phyloP scores from a whole-genome alignment of 2,797 vertebrate species.

The Eospalax fontanierii region DNA sequence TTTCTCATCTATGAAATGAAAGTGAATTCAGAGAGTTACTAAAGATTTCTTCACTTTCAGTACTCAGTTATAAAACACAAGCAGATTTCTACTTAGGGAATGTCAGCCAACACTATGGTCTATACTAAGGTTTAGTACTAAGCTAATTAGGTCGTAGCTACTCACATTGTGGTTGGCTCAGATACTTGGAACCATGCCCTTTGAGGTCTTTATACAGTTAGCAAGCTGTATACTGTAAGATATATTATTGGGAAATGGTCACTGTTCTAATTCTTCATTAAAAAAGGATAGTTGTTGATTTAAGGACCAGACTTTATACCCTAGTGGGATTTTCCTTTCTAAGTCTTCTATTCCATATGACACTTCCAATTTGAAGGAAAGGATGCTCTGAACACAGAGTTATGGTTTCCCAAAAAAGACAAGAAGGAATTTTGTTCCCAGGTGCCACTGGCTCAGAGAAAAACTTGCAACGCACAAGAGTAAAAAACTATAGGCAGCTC shows the following conservation, averaged over 20 bases:
- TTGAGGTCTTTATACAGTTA: not conserved
- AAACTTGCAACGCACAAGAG: not conserved
- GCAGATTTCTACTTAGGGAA: constrained; percentile 10
- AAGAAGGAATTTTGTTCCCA: not conserved
- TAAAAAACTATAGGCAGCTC: not conserved
- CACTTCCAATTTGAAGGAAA: not conserved
- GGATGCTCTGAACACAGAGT: not conserved
- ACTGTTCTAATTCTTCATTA: constrained; percentile 24
- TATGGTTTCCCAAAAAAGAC: constrained; percentile 46
- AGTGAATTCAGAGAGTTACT: not conserved
- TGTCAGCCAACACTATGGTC: not conserved
- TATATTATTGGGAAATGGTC: constrained; percentile 29
- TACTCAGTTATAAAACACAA: not conserved
- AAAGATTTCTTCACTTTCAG: not conserved
- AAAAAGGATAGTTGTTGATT: not conserved
- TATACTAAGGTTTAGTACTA: not conserved
- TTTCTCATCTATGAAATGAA: constrained; percentile 57
- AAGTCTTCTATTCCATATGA: not conserved
- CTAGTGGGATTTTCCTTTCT: not conserved
- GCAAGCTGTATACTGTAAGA: not conserved
- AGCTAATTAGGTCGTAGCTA: not conserved
- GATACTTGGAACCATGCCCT: not conserved
- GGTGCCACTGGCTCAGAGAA: not conserved
- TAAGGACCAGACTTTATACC: not conserved
- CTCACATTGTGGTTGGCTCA: not conserved